phyloP scores from a whole-genome alignment of 1,140 invertebrate genomes.

The Andricus grossulariae region DNA sequence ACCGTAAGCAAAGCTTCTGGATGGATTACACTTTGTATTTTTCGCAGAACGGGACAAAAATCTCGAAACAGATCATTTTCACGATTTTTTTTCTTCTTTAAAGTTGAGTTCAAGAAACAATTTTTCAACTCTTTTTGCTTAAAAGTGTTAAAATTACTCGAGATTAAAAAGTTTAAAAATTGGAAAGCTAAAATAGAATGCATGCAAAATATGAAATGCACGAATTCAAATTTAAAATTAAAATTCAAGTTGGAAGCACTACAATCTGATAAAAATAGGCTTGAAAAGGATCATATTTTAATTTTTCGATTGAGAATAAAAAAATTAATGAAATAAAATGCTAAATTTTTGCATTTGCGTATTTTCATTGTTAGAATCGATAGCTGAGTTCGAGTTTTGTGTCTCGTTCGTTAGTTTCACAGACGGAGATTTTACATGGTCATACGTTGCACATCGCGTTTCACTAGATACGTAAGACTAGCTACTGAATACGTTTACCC shows the following conservation, averaged over 20 bases:
- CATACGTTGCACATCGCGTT: conserved; percentile 61
- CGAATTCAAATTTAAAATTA: too few species aligned
- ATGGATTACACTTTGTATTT: conserved; percentile 69
- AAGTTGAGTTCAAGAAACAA: too few species aligned
- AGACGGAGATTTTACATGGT: conserved; percentile 65
- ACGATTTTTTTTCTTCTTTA: too few species aligned
- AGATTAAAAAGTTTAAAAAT: too few species aligned
- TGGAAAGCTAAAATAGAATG: too few species aligned
- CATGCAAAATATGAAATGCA: too few species aligned
- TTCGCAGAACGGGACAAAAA: conserved; percentile 55
- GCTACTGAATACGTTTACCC: conserved; percentile 73
- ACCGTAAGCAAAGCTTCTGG: conserved; percentile 73
- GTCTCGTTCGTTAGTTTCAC: conserved; percentile 61
- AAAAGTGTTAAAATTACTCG: too few species aligned
- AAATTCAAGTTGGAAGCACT: too few species aligned
- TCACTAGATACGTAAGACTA: conserved; percentile 69
- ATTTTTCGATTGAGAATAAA: neutral
- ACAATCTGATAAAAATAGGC: conserved; percentile 4
- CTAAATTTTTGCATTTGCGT: too few species aligned
- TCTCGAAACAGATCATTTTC: conserved; percentile 30
- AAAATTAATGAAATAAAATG: too few species aligned
- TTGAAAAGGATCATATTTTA: conserved; percentile 32
- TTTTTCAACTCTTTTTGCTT: too few species aligned
- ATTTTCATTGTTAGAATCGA: conserved; percentile 23
- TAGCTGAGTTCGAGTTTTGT: conserved; percentile 45